Conservation (phyloP, 2,888 invertebrate genomes). For the Apodemia hepburni region DNA sequence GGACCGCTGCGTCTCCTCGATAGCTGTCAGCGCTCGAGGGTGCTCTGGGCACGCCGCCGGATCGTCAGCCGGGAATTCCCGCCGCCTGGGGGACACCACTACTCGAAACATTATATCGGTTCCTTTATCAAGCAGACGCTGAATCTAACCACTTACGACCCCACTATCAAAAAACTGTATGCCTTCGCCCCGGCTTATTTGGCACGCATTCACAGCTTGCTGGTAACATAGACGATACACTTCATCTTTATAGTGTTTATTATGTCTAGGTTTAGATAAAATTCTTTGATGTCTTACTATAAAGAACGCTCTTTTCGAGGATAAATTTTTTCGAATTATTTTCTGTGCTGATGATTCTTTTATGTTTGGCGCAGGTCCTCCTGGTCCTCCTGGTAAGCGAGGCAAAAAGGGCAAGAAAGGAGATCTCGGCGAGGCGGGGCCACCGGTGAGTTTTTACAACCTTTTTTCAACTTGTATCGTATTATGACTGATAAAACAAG, state of each 20-base stretch:
- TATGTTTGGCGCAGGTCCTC: constrained; percentile 82
- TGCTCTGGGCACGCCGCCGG: not conserved
- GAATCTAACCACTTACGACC: too few species aligned
- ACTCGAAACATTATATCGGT: not conserved
- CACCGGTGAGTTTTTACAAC: constrained; percentile 75
- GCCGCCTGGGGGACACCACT: not conserved
- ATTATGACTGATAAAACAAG: not conserved
- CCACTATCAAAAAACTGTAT: too few species aligned
- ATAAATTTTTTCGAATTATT: not conserved
- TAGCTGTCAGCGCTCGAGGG: not conserved
- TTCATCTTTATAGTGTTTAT: too few species aligned
- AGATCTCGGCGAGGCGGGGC: constrained; percentile 89
- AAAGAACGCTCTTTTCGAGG: not conserved
- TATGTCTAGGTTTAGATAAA: too few species aligned
- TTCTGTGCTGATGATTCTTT: not conserved
- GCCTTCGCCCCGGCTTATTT: too few species aligned
- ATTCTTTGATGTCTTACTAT: too few species aligned
- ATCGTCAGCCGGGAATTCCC: not conserved
- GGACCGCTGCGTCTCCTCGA: not conserved
- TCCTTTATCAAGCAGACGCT: not conserved
- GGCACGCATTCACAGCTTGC: too few species aligned
- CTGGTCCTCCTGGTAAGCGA: constrained; percentile 92
- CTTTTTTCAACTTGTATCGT: not conserved
- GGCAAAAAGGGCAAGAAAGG: constrained; percentile 95
- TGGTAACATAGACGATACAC: too few species aligned